Evolutionary conservation across 1,140 invertebrate species (phyloP).

Genomic region (Phocides pigmalion): DNA sequence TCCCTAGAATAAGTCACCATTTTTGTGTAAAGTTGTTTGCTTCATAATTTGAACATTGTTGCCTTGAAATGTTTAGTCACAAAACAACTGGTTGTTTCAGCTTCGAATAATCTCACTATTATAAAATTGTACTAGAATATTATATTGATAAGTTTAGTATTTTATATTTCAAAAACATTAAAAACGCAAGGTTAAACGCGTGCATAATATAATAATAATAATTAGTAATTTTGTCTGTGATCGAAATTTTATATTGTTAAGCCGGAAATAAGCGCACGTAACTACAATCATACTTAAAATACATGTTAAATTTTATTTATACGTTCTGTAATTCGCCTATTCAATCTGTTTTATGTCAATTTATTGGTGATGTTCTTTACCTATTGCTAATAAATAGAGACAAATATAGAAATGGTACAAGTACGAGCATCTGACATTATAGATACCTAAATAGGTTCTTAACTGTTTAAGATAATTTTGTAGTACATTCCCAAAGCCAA

Average conservation of each 20-base stretch:
- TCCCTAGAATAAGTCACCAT: conserved; percentile 49
- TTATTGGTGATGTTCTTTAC: no score
- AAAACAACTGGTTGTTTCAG: conserved; percentile 72
- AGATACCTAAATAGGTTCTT: no score
- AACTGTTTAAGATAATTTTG: no score
- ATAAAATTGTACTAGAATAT: conserved; percentile 68
- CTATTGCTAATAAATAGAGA: no score
- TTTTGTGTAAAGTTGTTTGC: conserved; percentile 60
- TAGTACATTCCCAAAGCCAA: no score
- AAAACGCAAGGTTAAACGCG: conserved; percentile 65
- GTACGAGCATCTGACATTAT: no score
- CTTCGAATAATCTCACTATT: conserved; percentile 70
- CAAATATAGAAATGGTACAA: no score
- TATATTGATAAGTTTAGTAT: conserved; percentile 75
- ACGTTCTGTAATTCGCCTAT: conserved; percentile 47
- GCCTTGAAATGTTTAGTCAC: conserved; percentile 72
- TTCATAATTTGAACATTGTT: conserved; percentile 69
- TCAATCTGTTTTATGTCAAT: no score
- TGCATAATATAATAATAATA: conserved; percentile 65
- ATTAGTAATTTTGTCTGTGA: conserved; percentile 82
- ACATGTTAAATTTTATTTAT: conserved; percentile 38
- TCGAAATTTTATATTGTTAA: conserved; percentile 83
- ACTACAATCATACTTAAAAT: conserved; percentile 33
- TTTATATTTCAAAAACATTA: conserved; percentile 76
- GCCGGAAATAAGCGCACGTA: conserved; percentile 72